phyloP scores from a whole-genome alignment of 2,113 vertebrate genomes.

The Dissostichus mawsoni region DNA sequence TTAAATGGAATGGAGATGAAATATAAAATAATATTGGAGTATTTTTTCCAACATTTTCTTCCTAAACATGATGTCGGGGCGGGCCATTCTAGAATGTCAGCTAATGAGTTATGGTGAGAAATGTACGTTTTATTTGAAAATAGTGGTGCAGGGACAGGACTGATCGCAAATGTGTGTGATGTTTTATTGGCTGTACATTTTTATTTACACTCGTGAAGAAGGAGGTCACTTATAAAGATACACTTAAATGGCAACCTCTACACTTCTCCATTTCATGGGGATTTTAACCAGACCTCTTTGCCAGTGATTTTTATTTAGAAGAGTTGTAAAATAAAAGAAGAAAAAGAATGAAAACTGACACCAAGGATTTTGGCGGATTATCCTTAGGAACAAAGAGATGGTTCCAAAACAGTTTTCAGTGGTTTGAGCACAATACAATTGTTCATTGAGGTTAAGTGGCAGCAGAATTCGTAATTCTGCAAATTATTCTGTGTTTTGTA shows the following conservation, averaged over 20 bases:
- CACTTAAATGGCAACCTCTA: constrained; percentile 16
- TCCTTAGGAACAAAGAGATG: background rate
- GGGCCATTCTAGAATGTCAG: background rate
- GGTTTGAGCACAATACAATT: background rate
- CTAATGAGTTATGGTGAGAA: background rate
- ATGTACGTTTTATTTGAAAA: background rate
- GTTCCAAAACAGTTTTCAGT: background rate
- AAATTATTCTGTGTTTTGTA: background rate
- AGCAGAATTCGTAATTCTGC: background rate
- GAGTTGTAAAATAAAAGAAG: background rate
- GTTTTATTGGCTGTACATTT: constrained; percentile 29
- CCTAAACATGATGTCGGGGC: too few relatives aligned
- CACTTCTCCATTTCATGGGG: background rate
- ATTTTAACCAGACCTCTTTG: constrained; percentile 1
- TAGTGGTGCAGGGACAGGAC: background rate
- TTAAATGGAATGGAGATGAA: too few relatives aligned
- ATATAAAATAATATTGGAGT: too few relatives aligned
- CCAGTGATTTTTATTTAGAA: background rate
- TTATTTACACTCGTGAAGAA: constrained; percentile 1
- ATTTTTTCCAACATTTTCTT: too few relatives aligned
- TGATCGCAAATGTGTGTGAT: background rate
- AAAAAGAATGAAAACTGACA: background rate
- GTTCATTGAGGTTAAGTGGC: background rate
- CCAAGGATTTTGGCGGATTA: background rate
- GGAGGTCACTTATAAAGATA: constrained; percentile 17